phyloP scores from a whole-genome alignment of 2,888 invertebrate genomes.

The Ischnus inquisitorius region DNA sequence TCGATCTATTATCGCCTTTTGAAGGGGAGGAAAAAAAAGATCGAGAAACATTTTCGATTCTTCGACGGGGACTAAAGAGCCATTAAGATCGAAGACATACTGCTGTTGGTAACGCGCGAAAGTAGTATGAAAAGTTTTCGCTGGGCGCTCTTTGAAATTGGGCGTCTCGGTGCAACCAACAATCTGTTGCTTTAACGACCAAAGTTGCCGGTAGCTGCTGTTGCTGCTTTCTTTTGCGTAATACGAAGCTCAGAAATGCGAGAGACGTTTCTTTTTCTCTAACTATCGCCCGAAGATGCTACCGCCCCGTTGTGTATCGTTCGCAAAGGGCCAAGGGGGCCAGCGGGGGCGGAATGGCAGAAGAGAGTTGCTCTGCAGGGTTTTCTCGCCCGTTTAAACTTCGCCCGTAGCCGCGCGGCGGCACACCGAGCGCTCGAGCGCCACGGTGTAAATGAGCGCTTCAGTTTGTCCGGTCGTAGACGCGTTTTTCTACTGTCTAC shows the following conservation, averaged over 20 bases:
- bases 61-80: conserved; percentile 37
- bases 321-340: neutral
- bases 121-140: conserved; percentile 61
- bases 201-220: conserved; percentile 65
- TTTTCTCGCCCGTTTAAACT: conserved; percentile 70
- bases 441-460: conserved; percentile 73
- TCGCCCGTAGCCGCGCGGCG: conserved; percentile 48
- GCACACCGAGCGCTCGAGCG: conserved; percentile 49
- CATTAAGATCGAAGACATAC: conserved; percentile 41
- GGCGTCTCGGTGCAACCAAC: conserved; percentile 62
- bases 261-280: conserved; percentile 46
- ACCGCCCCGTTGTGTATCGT: conserved; percentile 61
- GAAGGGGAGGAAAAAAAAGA: neutral
- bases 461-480: conserved; percentile 73
- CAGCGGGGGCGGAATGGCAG: too few relatives aligned
- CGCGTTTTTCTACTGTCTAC: conserved; percentile 73
- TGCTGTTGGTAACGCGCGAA: conserved; percentile 18
- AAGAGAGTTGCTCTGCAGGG: conserved; percentile 27
- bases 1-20: conserved; percentile 8
- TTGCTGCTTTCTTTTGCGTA: conserved; percentile 67
- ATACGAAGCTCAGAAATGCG: conserved; percentile 68
- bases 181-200: conserved; percentile 72
- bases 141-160: conserved; percentile 59
- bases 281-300: conserved; percentile 58
- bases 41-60: conserved; percentile 32